Percentiles rank a stretch among this genome's conserved stretches.
Conservation (phyloP, 1,140 invertebrate genomes). For the Drosophila serrata region DNA sequence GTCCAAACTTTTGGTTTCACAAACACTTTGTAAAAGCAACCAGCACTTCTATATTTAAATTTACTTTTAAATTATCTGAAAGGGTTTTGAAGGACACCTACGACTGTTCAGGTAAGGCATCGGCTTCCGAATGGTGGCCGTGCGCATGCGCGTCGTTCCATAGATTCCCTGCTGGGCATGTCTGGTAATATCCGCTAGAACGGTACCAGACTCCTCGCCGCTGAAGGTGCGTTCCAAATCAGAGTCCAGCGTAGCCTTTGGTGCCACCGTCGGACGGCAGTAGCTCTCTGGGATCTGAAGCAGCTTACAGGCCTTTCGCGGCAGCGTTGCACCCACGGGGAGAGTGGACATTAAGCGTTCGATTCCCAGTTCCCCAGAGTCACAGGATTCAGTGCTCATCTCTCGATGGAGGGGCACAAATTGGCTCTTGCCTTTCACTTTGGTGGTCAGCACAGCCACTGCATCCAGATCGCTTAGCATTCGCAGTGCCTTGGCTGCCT, state of each 20-base stretch:
- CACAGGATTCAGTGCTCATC: constrained; percentile 16
- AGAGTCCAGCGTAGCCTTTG: constrained; percentile 53
- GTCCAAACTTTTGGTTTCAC: neutral
- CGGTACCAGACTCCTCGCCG: constrained; percentile 28
- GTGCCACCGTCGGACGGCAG: constrained; percentile 35
- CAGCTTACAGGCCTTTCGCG: constrained; percentile 77
- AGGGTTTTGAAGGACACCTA: constrained; percentile 61
- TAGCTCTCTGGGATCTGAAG: constrained; percentile 78
- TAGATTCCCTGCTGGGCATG: constrained; percentile 72
- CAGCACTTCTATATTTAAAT: neutral
- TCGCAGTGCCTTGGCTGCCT: constrained; percentile 55
- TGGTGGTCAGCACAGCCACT: constrained; percentile 64
- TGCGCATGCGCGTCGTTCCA: constrained; percentile 79
- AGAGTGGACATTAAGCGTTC: constrained; percentile 72
- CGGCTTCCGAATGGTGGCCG: constrained; percentile 78
- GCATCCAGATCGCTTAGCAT: constrained; percentile 67
- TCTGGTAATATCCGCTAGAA: constrained; percentile 60
- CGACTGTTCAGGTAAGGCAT: constrained; percentile 83
- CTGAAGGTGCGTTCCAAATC: constrained; percentile 49
- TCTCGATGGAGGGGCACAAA: constrained; percentile 55
- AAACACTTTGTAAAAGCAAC: neutral
- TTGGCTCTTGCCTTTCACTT: constrained; percentile 61
- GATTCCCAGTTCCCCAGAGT: constrained; percentile 59
- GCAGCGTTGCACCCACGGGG: constrained; percentile 63
- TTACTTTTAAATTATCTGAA: neutral